Evolutionary conservation across 2,888 invertebrate genomes (phyloP), one percentile per base, ranked within the genome.

Genomic region (Tipula lateralis): DNA sequence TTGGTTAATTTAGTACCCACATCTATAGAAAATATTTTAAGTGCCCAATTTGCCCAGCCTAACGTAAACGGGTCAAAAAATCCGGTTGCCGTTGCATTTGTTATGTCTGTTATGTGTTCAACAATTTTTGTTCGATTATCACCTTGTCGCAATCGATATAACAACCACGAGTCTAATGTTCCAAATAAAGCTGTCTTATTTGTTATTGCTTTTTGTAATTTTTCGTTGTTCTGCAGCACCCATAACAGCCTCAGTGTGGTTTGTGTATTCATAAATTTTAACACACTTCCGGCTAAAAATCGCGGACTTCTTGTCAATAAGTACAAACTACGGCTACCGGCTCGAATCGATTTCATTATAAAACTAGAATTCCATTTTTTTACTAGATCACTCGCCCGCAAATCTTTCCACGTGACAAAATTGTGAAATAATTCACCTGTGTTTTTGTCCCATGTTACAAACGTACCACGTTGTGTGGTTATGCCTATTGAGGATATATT

Each of bases 41-140:
- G 92, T 9, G 94, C 93, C 92, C 94, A 94, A 6, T 91, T 91
- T 0, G 96, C 95, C 97, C 98, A 99, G 86, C 93, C 91, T 91
- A 96, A 92, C 86, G 94, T 93, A 89, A 97, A 99, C 0, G 98
- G 98, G 90, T 99, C 99, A 89, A 93, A 99, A 87, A 99, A 92
- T 1, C 97, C 99, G 0, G 98, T 97, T 1, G 96, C 95, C 39
- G 97, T 96, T 0, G 97, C 97, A 87, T 95, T 96, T 0, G 97
- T 96, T n/a, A 95, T 94, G 88, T 99, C 99, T 0, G 96, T 95
- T 85, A 96, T 93, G 89, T 96, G 96, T 39, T 89, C 88, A 1
- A 88, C 87, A 84, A 87, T 85, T 2, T 87, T 84, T 66, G 88
- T 85, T 0, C 85, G 19, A 0, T 87, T 87, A 83, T 88, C 87